These are phyloP conservation scores for Cantharis rustica DNA, from an alignment of 2,888 invertebrate species.

Conservation along the genomic window DNA sequence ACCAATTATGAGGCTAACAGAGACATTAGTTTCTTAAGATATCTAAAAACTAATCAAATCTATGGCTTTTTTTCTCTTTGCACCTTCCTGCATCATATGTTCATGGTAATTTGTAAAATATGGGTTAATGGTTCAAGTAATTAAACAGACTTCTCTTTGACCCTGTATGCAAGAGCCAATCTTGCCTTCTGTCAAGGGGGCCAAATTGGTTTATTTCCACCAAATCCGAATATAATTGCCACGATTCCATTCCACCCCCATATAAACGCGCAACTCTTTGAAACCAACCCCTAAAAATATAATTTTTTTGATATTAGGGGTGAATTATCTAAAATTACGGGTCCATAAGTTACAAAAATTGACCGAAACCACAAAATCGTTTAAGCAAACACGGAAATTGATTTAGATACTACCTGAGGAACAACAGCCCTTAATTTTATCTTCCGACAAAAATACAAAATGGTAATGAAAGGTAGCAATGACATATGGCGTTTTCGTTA, in stretches of 20 bases:
- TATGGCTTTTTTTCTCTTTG: neutral
- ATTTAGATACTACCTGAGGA: conserved; percentile 3
- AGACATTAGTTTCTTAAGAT: conserved; percentile 15
- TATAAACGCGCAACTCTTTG: neutral
- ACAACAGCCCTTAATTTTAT: conserved; percentile 24
- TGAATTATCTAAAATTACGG: neutral
- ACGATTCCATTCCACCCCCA: neutral
- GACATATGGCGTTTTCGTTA: conserved; percentile 37
- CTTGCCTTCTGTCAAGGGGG: neutral
- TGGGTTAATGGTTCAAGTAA: neutral
- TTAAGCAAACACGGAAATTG: conserved; percentile 14
- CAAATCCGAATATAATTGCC: neutral
- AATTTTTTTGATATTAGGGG: neutral
- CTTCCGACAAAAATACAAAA: neutral
- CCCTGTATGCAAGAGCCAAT: neutral
- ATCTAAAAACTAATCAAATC: neutral
- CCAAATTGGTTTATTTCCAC: neutral
- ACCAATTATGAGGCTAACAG: conserved; percentile 24
- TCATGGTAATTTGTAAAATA: neutral
- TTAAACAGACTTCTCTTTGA: neutral
- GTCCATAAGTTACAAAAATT: neutral
- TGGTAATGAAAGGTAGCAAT: conserved; percentile 23
- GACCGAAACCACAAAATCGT: conserved; percentile 16
- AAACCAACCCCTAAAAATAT: neutral
- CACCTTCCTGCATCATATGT: neutral